Evolutionary conservation across 2,888 invertebrate species (phyloP).

Genomic region (Pogonocherus hispidulus): DNA sequence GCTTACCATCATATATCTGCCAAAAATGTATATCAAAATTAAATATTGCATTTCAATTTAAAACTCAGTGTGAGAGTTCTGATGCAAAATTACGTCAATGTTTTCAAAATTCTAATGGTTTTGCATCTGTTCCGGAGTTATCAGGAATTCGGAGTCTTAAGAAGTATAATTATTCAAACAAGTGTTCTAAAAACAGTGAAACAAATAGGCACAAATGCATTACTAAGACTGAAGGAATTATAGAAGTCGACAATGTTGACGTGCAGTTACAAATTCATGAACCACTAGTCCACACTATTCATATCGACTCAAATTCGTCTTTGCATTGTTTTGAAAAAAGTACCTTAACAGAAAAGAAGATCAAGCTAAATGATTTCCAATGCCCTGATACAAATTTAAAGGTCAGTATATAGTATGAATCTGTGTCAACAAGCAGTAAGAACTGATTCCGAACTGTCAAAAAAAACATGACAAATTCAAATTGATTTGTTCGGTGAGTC

Average conservation of each 20-base stretch:
- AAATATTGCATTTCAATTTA: slow-evolving; percentile 67
- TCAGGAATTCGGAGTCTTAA: slow-evolving; percentile 62
- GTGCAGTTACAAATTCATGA: slow-evolving; percentile 20
- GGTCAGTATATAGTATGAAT: slow-evolving; percentile 15
- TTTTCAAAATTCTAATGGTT: slow-evolving; percentile 60
- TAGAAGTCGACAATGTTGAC: slow-evolving; percentile 29
- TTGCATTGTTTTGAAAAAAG: slow-evolving; percentile 54
- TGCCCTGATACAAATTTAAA: slow-evolving; percentile 36
- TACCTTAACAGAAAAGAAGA: slow-evolving; percentile 58
- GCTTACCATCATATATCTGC: slow-evolving; percentile 66
- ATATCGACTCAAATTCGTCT: slow-evolving; percentile 51
- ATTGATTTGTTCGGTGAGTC: too few relatives aligned
- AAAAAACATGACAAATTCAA: too few relatives aligned
- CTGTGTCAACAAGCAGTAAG: too few relatives aligned
- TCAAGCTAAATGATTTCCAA: slow-evolving; percentile 60
- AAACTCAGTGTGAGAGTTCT: slow-evolving; percentile 66
- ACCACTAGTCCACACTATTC: slow-evolving; percentile 51
- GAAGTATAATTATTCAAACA: slow-evolving; percentile 53
- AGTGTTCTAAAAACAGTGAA: slow-evolving; percentile 35
- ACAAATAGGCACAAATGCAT: slow-evolving; percentile 29
- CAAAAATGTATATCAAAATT: slow-evolving; percentile 66
- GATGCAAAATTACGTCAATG: slow-evolving; percentile 66
- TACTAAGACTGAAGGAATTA: slow-evolving; percentile 23
- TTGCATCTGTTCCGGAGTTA: slow-evolving; percentile 61
- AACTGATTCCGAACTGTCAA: too few relatives aligned